Evolutionary conservation across 2,113 vertebrate species (phyloP).

Genomic region (Porphyrio hochstetteri): DNA sequence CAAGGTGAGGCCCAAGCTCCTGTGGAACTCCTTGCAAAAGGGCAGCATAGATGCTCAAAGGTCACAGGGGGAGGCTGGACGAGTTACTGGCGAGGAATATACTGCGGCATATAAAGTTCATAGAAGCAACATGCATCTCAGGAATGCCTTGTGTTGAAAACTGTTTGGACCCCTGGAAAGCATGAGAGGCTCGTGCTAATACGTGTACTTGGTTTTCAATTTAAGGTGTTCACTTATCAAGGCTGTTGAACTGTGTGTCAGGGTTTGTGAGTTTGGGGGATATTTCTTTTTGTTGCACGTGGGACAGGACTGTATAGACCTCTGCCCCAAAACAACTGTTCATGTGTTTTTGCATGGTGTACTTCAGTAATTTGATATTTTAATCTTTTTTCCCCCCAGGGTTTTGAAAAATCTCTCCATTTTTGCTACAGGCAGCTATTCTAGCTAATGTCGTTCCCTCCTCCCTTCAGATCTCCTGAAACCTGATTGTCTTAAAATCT

Average conservation of each 20-base stretch:
- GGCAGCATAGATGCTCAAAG: neutral
- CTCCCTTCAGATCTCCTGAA: neutral
- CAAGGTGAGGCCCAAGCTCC: neutral
- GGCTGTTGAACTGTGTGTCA: neutral
- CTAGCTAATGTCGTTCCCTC: neutral
- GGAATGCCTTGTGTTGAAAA: neutral
- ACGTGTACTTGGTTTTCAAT: neutral
- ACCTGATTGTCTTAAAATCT: neutral
- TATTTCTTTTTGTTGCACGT: neutral
- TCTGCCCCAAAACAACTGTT: neutral
- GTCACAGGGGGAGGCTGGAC: neutral
- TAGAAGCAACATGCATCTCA: neutral
- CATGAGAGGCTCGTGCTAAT: neutral
- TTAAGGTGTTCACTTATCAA: neutral
- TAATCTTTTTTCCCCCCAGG: neutral
- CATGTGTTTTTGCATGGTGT: neutral
- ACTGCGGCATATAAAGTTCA: neutral
- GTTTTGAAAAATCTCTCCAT: neutral
- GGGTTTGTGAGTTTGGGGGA: neutral
- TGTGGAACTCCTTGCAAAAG: neutral
- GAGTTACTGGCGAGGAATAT: neutral
- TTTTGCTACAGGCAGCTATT: neutral
- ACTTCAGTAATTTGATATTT: neutral
- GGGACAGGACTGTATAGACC: neutral
- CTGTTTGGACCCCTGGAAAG: neutral